These are phyloP conservation scores for Drosophila quasianomalipes DNA, from an alignment of 2,888 invertebrate species.

Conservation along the genomic window DNA sequence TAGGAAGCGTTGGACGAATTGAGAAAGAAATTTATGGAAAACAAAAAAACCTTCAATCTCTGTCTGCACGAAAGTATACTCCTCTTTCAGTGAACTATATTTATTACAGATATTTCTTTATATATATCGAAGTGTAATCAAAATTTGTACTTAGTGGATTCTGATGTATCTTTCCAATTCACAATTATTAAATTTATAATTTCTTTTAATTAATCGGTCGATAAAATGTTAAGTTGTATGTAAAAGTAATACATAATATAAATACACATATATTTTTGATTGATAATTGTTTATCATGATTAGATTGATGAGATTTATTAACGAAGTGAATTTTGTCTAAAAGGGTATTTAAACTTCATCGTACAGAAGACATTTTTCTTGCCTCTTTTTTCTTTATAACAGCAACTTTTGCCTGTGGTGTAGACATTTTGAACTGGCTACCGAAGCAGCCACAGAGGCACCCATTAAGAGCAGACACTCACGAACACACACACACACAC, in stretches of 20 bases:
- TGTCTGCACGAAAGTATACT: not conserved
- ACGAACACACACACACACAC: conserved; percentile 7
- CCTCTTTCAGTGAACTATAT: not conserved
- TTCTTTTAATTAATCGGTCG: not conserved
- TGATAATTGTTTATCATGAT: not conserved
- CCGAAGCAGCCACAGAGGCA: not conserved
- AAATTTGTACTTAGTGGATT: not conserved
- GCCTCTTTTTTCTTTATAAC: conserved; percentile 13
- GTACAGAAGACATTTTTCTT: not conserved
- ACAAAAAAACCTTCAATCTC: not conserved
- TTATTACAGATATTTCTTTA: not conserved
- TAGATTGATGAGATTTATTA: not conserved
- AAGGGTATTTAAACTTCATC: not conserved
- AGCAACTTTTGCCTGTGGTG: not conserved
- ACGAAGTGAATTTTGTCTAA: not conserved
- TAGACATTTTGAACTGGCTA: not conserved
- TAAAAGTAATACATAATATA: not conserved
- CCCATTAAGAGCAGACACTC: conserved; percentile 22
- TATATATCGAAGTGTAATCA: not conserved
- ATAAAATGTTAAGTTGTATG: not conserved
- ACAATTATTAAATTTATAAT: not conserved
- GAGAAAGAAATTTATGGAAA: not conserved
- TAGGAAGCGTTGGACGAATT: not conserved
- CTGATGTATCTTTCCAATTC: not conserved
- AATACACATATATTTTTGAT: not conserved